A percentile compares a stretch with the other conserved stretches of the same genome.
phyloP scores from a whole-genome alignment of 1,140 invertebrate species.

The Metopolophium dirhodum region DNA sequence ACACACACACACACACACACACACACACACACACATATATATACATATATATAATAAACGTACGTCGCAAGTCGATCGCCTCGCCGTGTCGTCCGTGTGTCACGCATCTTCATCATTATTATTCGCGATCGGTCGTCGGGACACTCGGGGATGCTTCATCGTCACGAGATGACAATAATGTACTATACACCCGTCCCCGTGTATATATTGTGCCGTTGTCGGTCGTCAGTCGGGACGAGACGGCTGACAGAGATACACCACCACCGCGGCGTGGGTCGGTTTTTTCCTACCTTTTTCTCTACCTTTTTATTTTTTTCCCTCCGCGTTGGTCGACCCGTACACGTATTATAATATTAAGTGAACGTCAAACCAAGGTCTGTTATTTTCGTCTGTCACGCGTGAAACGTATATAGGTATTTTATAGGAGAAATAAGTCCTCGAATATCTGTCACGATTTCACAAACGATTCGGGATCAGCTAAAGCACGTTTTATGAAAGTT shows the following conservation, averaged over 20 bases:
- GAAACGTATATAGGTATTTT: background rate
- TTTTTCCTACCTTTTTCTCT: background rate
- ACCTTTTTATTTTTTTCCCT: background rate
- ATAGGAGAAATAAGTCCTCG: background rate
- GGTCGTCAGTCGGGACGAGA: background rate
- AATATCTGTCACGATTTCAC: background rate
- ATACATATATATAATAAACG: background rate
- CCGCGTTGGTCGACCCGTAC: background rate
- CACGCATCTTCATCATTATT: background rate
- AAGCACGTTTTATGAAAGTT: background rate
- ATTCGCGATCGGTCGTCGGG: background rate
- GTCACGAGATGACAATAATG: constrained; percentile 5
- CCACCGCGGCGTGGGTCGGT: background rate
- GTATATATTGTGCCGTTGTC: no score
- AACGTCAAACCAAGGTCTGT: background rate
- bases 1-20: background rate
- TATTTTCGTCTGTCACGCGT: background rate
- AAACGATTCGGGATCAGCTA: background rate
- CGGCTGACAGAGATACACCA: background rate
- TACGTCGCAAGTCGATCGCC: background rate
- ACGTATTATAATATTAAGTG: constrained; percentile 5
- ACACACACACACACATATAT: no score
- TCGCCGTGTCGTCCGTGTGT: background rate
- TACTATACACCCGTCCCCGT: background rate
- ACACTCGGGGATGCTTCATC: background rate